Conservation (phyloP, 2,113 vertebrate genomes). For the Shinisaurus crocodilurus region DNA sequence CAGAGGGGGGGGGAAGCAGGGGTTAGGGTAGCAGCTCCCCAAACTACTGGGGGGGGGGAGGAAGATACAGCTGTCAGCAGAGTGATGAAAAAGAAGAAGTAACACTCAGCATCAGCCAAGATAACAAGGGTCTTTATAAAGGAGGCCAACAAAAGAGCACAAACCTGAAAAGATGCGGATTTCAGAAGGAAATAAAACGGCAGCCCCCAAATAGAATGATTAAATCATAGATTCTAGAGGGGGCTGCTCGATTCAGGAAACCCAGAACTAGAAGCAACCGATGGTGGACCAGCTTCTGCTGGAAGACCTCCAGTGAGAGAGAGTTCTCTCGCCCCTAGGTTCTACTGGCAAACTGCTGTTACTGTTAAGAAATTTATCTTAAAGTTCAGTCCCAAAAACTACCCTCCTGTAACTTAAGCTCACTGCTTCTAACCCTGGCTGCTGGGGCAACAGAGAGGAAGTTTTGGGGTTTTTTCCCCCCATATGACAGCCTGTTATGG, state of each 20-base stretch:
- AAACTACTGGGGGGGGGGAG: neutral
- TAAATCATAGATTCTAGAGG: neutral
- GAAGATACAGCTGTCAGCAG: constrained; percentile 10
- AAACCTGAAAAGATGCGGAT: neutral
- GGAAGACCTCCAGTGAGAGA: neutral
- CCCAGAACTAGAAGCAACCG: too few relatives aligned
- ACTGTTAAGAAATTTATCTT: too few relatives aligned
- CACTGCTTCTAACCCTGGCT: too few relatives aligned
- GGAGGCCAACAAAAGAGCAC: neutral
- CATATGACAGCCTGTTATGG: too few relatives aligned
- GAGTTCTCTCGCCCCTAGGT: too few relatives aligned
- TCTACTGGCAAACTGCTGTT: too few relatives aligned
- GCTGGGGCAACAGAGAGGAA: too few relatives aligned
- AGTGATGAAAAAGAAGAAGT: constrained; percentile 25
- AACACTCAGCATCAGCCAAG: constrained; percentile 6
- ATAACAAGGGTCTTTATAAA: neutral
- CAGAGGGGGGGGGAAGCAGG: neutral
- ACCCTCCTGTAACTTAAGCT: too few relatives aligned
- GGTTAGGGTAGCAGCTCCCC: neutral
- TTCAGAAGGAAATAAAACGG: neutral
- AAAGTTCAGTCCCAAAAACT: too few relatives aligned
- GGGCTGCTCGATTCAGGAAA: neutral
- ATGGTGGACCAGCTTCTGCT: neutral
- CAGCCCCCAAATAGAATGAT: neutral
- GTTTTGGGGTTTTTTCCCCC: too few relatives aligned